Evolutionary conservation across 2,888 invertebrate genomes (phyloP).

Genomic region (Anthoptus insignis): DNA sequence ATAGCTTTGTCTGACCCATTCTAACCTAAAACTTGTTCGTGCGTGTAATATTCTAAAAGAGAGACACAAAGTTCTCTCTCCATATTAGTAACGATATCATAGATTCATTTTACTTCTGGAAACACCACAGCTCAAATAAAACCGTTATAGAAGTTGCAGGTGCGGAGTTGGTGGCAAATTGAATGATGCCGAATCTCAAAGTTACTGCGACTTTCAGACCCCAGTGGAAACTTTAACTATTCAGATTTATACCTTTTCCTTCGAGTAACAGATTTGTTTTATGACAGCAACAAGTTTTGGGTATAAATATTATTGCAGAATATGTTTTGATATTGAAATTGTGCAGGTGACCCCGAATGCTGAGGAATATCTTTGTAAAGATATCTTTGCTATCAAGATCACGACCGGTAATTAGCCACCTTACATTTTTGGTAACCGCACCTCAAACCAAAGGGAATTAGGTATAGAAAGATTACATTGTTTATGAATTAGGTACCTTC

Average conservation of each 20-base stretch:
- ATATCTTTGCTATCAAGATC: too few species aligned
- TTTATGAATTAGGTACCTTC: too few species aligned
- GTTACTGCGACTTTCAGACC: constrained; percentile 19
- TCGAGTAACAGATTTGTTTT: not conserved
- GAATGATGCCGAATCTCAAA: constrained; percentile 20
- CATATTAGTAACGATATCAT: not conserved
- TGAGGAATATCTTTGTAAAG: too few species aligned
- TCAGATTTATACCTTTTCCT: constrained; percentile 7
- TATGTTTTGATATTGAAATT: not conserved
- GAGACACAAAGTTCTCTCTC: not conserved
- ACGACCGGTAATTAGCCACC: too few species aligned
- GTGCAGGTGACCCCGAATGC: too few species aligned
- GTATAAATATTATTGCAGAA: constrained; percentile 1
- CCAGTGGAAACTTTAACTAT: constrained; percentile 1
- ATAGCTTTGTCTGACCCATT: too few species aligned
- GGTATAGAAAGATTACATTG: too few species aligned
- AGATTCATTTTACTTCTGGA: not conserved
- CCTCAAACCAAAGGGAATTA: too few species aligned
- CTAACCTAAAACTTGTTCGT: not conserved
- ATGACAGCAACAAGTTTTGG: constrained; percentile 1
- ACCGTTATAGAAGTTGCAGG: constrained; percentile 19
- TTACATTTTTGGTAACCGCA: too few species aligned
- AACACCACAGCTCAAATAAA: constrained; percentile 6
- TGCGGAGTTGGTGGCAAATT: constrained; percentile 22
- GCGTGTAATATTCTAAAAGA: not conserved